Evolutionary conservation across 2,113 vertebrate species (phyloP).

Genomic region (Pseudorasbora parva): DNA sequence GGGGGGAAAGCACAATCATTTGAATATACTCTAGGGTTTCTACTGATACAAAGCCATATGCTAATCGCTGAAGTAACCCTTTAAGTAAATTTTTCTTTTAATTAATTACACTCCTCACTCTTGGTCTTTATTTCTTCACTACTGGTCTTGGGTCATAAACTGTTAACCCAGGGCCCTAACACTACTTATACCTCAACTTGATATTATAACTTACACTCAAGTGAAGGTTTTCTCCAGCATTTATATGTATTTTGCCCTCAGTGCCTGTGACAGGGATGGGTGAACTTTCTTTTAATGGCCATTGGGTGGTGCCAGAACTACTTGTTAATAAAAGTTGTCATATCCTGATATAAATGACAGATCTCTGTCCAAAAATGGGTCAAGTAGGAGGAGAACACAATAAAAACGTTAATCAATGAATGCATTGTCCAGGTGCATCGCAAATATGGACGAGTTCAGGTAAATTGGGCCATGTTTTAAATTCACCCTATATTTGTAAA

Average conservation of each 20-base stretch:
- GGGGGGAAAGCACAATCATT: too few species aligned
- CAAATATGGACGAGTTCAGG: background rate
- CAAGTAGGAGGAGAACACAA: background rate
- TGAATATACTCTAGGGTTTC: too few species aligned
- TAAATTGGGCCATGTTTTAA: background rate
- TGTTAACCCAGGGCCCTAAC: too few species aligned
- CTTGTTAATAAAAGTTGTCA: background rate
- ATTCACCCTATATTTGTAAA: background rate
- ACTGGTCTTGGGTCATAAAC: too few species aligned
- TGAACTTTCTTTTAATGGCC: background rate
- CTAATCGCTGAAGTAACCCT: too few species aligned
- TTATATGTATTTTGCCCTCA: background rate
- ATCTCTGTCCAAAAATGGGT: background rate
- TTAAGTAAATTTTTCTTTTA: too few species aligned
- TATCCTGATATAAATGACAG: background rate
- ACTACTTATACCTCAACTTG: too few species aligned
- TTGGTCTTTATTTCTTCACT: too few species aligned
- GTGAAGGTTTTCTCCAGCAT: background rate
- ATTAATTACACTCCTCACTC: too few species aligned
- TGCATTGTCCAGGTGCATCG: background rate
- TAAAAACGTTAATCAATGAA: background rate
- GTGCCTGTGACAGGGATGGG: background rate
- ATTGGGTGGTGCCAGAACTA: conserved; percentile 9
- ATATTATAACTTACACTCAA: too few species aligned
- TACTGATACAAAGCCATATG: too few species aligned